Conservation (phyloP, 2,888 invertebrate genomes). For the Drosophila borborema region DNA sequence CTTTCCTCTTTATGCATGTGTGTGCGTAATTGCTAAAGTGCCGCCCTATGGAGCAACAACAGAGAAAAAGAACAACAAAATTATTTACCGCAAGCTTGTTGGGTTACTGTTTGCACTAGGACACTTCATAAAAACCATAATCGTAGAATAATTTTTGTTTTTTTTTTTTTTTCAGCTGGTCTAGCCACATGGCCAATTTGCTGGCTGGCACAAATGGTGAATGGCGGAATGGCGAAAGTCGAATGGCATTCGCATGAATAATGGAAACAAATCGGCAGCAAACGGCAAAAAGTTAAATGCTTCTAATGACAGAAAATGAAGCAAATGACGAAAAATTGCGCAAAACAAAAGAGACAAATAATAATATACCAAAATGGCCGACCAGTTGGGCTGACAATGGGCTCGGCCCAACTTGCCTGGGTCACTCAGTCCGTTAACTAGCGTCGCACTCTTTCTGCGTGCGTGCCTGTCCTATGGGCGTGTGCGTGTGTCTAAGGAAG, state of each 20-base stretch:
- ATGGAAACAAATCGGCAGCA: constrained; percentile 73
- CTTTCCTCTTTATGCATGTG: not conserved
- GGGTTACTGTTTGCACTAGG: constrained; percentile 6
- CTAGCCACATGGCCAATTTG: constrained; percentile 41
- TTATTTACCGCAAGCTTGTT: constrained; percentile 8
- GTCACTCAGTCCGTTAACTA: constrained; percentile 25
- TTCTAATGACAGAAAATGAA: constrained; percentile 81
- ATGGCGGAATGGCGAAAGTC: constrained; percentile 9
- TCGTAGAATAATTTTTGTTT: constrained; percentile 11
- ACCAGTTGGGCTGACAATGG: constrained; percentile 31
- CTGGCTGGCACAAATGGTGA: constrained; percentile 37
- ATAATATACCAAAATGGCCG: constrained; percentile 71
- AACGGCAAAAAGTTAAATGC: constrained; percentile 75
- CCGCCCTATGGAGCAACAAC: not conserved
- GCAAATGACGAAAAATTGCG: constrained; percentile 77
- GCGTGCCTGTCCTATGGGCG: not conserved
- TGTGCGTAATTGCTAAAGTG: constrained; percentile 1
- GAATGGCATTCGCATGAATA: constrained; percentile 61
- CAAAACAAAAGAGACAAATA: constrained; percentile 81
- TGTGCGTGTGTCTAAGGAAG: constrained; percentile 9
- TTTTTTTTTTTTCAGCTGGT: not conserved
- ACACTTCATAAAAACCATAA: constrained; percentile 19
- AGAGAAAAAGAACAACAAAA: not conserved
- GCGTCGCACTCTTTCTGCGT: constrained; percentile 30
- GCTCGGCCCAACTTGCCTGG: constrained; percentile 22